Evolutionary conservation across 2,888 invertebrate genomes (phyloP), one percentile per base, ranked within the genome.

Genomic region (Automeris io): DNA sequence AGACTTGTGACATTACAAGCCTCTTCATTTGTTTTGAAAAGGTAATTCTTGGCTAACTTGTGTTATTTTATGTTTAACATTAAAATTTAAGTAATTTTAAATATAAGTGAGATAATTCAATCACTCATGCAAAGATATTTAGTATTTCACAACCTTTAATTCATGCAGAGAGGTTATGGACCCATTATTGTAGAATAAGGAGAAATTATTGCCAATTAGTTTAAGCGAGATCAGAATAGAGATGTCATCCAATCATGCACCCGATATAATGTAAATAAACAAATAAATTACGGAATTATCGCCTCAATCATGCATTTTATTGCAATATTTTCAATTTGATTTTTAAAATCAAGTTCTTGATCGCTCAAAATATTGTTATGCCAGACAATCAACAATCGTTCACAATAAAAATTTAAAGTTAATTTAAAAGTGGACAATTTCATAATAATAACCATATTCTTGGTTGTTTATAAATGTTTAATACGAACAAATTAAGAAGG

Each of bases 341-440:
- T 16, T 16, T 13, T 29, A 7, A n/a, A 8, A 16, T 29, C 16
- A 29, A 29, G 29, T 37, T 37, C 37, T 32, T 82, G 83, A 81
- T 85, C 83, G 81, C 81, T 78, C 60, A 69, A 65, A 68, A 67
- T 66, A 68, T 74, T 69, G 77, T 55, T 66, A 68, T 60, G 62
- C 54, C 59, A 61, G 53, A 36, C 41, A 49, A 16, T 32, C 11
- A 8, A 37, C 31, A 42, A 45, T 40, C 35, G 33, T 33, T 41
- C 37, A 29, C 29, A 29, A 8, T 16, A 16, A n/a, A 16, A 16
- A 26, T 24, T 18, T 32, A 33, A 35, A 18, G 29, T 8, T 16
- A n/a, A 29, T n/a, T 13, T 29, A 16, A 16, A 29, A 29, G 29
- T 16, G 3, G 29, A 29, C 16, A 16, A n/a, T 29, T 6, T 12